Base-by-base conservation (phyloP, 2,797 vertebrate species). In the Pterois miles region DNA sequence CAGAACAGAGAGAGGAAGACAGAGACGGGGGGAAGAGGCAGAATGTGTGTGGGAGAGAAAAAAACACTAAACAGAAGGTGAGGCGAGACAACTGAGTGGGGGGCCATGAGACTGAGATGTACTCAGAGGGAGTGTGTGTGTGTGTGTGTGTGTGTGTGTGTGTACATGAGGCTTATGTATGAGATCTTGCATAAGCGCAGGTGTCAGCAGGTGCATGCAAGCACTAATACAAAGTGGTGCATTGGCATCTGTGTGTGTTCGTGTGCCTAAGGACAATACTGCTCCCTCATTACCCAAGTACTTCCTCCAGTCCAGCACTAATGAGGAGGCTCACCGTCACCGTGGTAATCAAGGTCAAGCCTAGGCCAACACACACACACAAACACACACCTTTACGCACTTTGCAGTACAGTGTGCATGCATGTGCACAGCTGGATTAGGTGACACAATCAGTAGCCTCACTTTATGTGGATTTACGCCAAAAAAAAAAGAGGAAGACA, bases 281-380 rank as follows among this genome's bases (percentile, higher is more conserved):
- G 89, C 82, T 90, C 86, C 91, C 93, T 95, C 93, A 95, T 95
- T 95, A 95, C 90, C 89, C 88, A 87, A 91, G 87, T 76, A 86
- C 92, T 93, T 93, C 93, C 90, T 91, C 87, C 83, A 89, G 88
- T 90, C 88, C 85, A 84, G 83, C 92, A 78, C 89, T 95, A 95
- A 96, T 95, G 94, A 95, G 95, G 84, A 92, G 82, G 80, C 88
- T 91, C 87, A 86, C 84, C 83, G 82, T 92, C 92, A 91, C 84
- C 63, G 91, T 88, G 91, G 89, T 92, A 93, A 93, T 91, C 92
- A 95, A 95, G 95, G 94, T 95, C 94, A 95, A 89, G 86, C 90
- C 89, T 90, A 88, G 93, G 90, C 92, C 91, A 91, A 84, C 68
- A 84, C 71, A 83, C 76, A 80, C 62, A 64, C 65, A 85, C 76